Base-by-base conservation (phyloP, 2,888 invertebrate species). In the Gasteruption jaculator region DNA sequence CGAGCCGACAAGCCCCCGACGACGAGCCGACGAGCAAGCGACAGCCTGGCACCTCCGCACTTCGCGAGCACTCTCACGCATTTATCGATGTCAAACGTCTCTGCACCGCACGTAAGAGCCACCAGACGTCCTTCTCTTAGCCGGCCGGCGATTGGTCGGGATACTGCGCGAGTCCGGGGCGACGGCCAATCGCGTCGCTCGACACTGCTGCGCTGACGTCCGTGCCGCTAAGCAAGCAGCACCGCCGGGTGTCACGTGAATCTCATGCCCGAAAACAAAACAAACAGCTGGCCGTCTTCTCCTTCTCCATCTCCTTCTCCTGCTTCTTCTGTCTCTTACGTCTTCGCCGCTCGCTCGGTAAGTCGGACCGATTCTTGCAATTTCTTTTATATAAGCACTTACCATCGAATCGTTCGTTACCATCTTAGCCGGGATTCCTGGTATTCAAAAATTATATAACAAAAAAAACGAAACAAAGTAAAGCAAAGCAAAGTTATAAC, bases 191-290 rank as follows among this genome's bases (percentile, higher is more conserved):
- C 63, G 63, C 54, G 49, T 51, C 39, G 50, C 7, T 11, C 61
- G 60, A 68, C 65, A 71, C 66, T 66, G n/a, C n/a, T n/a, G 46
- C 44, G 38, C 38, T 51, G 49, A 49, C 52, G 52, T 53, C 51
- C 52, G 61, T 57, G 61, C 60, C 60, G 64, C 62, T 61, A n/a
- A n/a, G n/a, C n/a, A n/a, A 60, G 61, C 54, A 56, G 56, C 62
- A 57, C 57, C 65, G 55, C 53, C 57, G 59, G 38, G 56, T 61
- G 79, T 81, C 81, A 81, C 81, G 81, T 81, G 80, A 81, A 79
- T 79, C 76, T 77, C 79, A 78, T 80, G 81, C 80, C 79, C 59
- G 75, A 77, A 79, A 80, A 80, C 79, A 80, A 81, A 80, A 79
- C 79, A 79, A 74, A 74, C 73, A 74, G 71, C 71, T 72, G 70